Evolutionary conservation across 2,113 vertebrate species (phyloP).

Genomic region (Crocuta crocuta): DNA sequence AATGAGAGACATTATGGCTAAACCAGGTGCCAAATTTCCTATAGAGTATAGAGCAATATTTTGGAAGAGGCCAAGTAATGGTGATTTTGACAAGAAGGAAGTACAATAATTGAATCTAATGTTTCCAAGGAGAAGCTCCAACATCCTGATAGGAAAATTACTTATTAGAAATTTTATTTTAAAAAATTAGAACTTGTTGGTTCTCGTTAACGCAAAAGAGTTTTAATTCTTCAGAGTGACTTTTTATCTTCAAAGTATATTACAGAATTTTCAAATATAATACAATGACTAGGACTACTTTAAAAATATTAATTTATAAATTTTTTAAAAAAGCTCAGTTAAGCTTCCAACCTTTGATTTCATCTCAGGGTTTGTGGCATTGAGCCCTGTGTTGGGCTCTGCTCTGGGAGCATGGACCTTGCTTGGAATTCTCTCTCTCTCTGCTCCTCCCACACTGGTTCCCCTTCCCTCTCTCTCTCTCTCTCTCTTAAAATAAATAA

Average conservation of each 20-base stretch:
- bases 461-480: no score
- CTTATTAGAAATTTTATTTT: not conserved
- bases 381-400: no score
- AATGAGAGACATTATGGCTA: not conserved
- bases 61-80: not conserved
- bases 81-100: not conserved
- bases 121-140: not conserved
- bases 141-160: not conserved
- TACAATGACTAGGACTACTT: not conserved
- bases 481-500: no score
- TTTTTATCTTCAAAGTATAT: not conserved
- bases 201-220: not conserved
- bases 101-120: not conserved
- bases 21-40: not conserved
- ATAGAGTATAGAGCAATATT: not conserved
- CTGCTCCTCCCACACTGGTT: no score
- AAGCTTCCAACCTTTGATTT: no score
- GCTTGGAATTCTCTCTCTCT: no score
- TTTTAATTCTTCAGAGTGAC: not conserved
- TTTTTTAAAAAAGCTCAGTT: no score
- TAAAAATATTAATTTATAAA: not conserved
- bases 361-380: no score
- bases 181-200: not conserved
- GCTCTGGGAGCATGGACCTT: no score
- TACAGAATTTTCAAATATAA: constrained; percentile 8